Conservation (phyloP, 2,888 invertebrate genomes). For the Gymnocheta viridis region DNA sequence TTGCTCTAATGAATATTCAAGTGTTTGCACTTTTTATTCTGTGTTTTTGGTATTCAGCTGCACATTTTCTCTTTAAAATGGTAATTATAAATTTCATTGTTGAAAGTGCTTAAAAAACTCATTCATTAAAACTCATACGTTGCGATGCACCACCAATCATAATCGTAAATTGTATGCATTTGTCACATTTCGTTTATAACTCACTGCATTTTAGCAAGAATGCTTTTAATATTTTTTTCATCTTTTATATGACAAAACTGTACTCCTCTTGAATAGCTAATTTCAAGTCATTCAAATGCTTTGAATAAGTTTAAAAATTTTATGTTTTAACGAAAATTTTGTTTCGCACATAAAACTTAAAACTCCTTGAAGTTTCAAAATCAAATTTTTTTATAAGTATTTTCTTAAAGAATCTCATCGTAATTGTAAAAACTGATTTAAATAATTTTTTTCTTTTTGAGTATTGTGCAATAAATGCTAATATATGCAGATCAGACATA, state of each 20-base stretch:
- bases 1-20: slow-evolving; percentile 44
- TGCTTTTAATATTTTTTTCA: background rate
- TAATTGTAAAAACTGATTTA: too few species aligned
- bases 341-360: too few species aligned
- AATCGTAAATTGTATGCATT: slow-evolving; percentile 30
- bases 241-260: background rate
- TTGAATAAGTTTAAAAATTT: too few species aligned
- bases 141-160: slow-evolving; percentile 32
- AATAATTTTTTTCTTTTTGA: too few species aligned
- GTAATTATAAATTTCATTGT: slow-evolving; percentile 56
- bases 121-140: slow-evolving; percentile 50
- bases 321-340: too few species aligned
- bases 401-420: too few species aligned
- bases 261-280: slow-evolving; percentile 9
- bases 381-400: too few species aligned
- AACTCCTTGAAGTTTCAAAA: too few species aligned
- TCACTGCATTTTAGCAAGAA: slow-evolving; percentile 3
- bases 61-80: slow-evolving; percentile 12
- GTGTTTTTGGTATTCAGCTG: slow-evolving; percentile 1
- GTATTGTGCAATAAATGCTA: too few species aligned
- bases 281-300: background rate
- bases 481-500: too few species aligned
- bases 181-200: slow-evolving; percentile 30
- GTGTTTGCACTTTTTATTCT: slow-evolving; percentile 33
- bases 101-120: slow-evolving; percentile 43